These are phyloP conservation scores for Toxostoma redivivum DNA, from an alignment of 2,113 vertebrate genomes.

Conservation along the genomic window DNA sequence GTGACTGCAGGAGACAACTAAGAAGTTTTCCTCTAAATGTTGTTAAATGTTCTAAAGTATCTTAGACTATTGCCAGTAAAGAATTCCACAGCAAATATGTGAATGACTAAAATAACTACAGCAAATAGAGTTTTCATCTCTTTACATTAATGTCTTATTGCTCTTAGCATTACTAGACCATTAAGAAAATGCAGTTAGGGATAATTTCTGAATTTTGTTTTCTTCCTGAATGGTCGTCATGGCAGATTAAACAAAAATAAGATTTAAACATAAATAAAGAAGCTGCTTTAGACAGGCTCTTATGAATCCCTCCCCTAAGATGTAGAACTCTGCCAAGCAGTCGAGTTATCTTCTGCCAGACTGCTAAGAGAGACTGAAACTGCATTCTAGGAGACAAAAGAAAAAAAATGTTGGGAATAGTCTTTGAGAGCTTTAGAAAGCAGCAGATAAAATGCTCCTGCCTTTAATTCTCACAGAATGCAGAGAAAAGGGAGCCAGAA, in stretches of 20 bases:
- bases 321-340: fast-evolving
- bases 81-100: background rate
- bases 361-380: background rate
- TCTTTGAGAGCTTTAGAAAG: background rate
- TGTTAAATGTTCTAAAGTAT: background rate
- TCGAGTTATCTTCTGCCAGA: background rate
- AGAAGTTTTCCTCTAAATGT: background rate
- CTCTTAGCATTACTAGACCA: background rate
- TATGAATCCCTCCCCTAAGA: background rate
- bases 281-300: background rate
- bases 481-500: background rate
- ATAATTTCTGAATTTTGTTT: background rate
- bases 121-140: background rate
- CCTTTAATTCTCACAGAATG: background rate
- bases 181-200: background rate
- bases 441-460: background rate
- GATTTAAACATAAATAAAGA: background rate
- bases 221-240: background rate
- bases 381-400: background rate
- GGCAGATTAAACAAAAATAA: background rate
- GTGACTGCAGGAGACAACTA: background rate
- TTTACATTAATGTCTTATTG: background rate
- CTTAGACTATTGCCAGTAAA: background rate
- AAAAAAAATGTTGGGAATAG: background rate
- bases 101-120: background rate